Evolutionary conservation across 2,797 vertebrate species (phyloP).

Genomic region (Eidolon dupreanum): DNA sequence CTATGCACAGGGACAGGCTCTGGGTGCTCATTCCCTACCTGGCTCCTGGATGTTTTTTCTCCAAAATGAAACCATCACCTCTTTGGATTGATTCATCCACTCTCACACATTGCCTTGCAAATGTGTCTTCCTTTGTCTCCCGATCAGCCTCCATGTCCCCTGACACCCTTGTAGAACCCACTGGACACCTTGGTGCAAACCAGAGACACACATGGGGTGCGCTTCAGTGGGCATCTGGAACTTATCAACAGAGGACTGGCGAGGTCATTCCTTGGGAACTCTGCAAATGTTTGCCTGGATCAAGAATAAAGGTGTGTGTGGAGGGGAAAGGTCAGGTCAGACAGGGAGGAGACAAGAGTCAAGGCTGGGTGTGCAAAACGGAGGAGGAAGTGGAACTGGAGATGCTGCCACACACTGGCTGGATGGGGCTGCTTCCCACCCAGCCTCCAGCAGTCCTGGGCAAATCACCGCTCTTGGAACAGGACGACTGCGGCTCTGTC

Average conservation of each 20-base stretch:
- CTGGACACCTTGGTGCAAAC: background rate
- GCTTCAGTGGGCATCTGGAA: conserved; percentile 77
- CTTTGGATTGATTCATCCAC: background rate
- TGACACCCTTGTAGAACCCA: background rate
- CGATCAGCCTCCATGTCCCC: background rate
- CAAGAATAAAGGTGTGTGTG: conserved; percentile 43
- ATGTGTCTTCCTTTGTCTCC: background rate
- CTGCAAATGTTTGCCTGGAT: conserved; percentile 67
- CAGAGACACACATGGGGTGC: conserved; percentile 42
- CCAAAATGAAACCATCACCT: background rate
- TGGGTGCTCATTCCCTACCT: background rate
- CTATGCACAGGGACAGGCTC: background rate
- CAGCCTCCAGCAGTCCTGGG: background rate
- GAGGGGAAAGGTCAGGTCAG: conserved; percentile 72
- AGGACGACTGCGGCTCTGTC: background rate
- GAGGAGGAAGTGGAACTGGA: background rate
- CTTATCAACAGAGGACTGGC: conserved; percentile 73
- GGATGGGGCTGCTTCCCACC: background rate
- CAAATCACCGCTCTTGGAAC: background rate
- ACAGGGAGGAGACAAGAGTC: conserved; percentile 23
- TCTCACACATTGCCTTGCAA: background rate
- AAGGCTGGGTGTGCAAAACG: background rate
- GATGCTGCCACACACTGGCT: background rate
- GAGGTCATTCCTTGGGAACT: conserved; percentile 78
- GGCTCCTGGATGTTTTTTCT: background rate